A percentile compares a stretch with the other conserved stretches of the same genome.
Evolutionary conservation across 2,888 invertebrate genomes (phyloP).

Genomic region (Mantis religiosa): DNA sequence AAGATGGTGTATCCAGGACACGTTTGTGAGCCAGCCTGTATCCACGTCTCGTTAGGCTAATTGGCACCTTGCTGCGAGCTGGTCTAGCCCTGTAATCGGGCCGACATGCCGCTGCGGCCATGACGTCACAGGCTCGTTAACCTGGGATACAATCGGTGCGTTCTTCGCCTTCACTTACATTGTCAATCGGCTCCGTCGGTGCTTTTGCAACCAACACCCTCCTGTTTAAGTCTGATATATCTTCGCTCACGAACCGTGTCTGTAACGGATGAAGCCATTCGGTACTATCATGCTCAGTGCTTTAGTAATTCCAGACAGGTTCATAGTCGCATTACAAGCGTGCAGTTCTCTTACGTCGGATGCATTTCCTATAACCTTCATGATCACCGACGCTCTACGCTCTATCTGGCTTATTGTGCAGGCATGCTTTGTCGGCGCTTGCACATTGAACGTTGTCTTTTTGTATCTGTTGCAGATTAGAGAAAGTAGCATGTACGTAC

Average conservation of each 20-base stretch:
- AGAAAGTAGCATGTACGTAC: no score
- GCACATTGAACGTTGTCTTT: no score
- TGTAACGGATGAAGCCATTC: background rate
- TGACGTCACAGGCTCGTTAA: background rate
- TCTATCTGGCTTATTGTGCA: no score
- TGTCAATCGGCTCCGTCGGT: background rate
- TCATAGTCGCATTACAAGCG: background rate
- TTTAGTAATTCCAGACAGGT: background rate
- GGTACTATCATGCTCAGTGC: background rate
- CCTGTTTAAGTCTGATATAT: background rate
- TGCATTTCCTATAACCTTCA: no score
- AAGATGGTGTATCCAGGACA: background rate
- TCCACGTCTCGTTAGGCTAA: background rate
- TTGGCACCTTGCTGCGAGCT: background rate
- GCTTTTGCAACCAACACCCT: background rate
- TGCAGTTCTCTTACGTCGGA: no score
- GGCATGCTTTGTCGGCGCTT: no score
- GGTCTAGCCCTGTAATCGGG: background rate
- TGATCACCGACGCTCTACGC: no score
- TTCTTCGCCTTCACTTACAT: background rate
- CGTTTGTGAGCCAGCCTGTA: background rate
- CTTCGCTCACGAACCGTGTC: background rate
- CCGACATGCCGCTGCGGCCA: background rate
- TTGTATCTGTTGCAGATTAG: no score
- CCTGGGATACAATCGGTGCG: background rate